Conservation (phyloP, 2,888 invertebrate species). For the Agonopterix arenella region DNA sequence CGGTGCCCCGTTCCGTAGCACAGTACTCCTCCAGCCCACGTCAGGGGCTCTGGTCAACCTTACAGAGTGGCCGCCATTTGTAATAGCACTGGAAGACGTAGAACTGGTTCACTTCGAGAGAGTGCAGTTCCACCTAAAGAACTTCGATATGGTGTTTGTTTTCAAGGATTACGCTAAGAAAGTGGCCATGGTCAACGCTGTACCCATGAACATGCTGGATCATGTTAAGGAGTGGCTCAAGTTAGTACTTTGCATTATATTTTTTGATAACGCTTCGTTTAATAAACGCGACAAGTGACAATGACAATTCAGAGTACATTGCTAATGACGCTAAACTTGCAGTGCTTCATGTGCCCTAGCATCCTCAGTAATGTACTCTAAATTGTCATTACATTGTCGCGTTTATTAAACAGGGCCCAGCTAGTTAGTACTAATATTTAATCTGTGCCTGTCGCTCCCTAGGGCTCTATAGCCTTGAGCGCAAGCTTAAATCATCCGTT, state of each 20-base stretch:
- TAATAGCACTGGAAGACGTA: slow-evolving; percentile 97
- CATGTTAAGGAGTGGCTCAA: slow-evolving; percentile 99
- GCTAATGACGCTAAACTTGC: no score
- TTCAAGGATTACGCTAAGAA: slow-evolving; percentile 98
- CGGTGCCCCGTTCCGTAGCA: slow-evolving; percentile 97
- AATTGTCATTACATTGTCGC: no score
- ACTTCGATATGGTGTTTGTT: slow-evolving; percentile 99
- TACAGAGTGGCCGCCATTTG: slow-evolving; percentile 99
- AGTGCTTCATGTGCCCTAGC: no score
- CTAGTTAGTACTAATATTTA: no score
- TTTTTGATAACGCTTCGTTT: no score
- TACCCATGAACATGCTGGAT: slow-evolving; percentile 99
- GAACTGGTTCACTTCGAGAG: slow-evolving; percentile 99
- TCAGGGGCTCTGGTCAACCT: slow-evolving; percentile 98
- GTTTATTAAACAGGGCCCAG: no score
- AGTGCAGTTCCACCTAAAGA: slow-evolving; percentile 98
- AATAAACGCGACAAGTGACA: no score
- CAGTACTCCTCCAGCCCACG: slow-evolving; percentile 97
- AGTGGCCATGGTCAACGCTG: slow-evolving; percentile 98
- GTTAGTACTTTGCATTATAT: slow-evolving; percentile 71
- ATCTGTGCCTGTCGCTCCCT: no score
- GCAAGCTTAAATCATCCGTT: no score
- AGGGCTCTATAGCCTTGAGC: no score
- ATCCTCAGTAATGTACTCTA: no score
- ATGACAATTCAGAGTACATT: no score